phyloP scores from a whole-genome alignment of 2,888 invertebrate genomes.

The Cremastinae sp. region DNA sequence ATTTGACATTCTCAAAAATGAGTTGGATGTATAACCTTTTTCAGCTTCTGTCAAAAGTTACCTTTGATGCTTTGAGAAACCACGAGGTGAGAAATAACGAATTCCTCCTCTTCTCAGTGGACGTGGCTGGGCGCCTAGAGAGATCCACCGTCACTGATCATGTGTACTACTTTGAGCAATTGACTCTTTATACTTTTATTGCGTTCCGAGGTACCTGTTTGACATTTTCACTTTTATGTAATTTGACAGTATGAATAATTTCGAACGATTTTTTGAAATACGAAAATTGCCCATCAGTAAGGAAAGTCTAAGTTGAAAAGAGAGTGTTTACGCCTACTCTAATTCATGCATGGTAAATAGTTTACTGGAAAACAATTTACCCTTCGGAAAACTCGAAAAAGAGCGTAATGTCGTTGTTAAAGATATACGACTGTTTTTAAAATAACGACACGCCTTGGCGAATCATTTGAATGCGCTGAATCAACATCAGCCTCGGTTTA shows the following conservation, averaged over 20 bases:
- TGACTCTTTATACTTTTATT: neutral
- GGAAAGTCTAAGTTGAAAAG: neutral
- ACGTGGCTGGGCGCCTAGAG: conserved; percentile 29
- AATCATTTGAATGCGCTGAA: conserved; percentile 13
- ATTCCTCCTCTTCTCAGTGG: conserved; percentile 49
- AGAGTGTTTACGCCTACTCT: neutral
- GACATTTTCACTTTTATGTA: neutral
- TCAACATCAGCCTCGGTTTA: conserved; percentile 30
- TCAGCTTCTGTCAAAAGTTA: conserved; percentile 54
- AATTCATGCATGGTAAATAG: too few relatives aligned
- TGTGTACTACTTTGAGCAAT: neutral
- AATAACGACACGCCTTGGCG: conserved; percentile 21
- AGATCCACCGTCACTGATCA: conserved; percentile 45
- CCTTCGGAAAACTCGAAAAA: neutral
- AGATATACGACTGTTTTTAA: conserved; percentile 1
- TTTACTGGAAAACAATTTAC: too few relatives aligned
- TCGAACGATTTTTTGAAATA: neutral
- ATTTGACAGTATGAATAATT: neutral
- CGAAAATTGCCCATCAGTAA: neutral
- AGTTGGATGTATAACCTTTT: too few relatives aligned
- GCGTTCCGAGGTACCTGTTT: neutral
- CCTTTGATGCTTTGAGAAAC: conserved; percentile 69
- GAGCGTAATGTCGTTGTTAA: neutral
- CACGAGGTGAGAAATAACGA: conserved; percentile 65
- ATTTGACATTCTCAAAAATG: too few relatives aligned